These are phyloP conservation scores for Amphimallon solstitiale DNA, from an alignment of 2,888 invertebrate genomes.

Conservation along the genomic window DNA sequence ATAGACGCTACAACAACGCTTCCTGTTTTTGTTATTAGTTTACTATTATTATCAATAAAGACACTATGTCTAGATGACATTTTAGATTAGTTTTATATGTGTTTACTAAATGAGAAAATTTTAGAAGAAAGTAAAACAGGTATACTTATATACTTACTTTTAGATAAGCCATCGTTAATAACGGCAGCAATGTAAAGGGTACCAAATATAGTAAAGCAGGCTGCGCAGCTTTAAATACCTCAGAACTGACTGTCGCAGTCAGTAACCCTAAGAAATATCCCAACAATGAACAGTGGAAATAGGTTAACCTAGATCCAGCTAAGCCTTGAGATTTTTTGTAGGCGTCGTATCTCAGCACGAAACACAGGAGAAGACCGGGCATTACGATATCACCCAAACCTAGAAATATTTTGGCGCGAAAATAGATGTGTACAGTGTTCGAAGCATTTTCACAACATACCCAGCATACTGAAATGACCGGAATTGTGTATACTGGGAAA, in stretches of 20 bases:
- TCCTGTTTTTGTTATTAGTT: too few species aligned
- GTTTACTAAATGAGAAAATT: too few species aligned
- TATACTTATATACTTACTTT: slow-evolving; percentile 80
- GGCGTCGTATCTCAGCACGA: slow-evolving; percentile 96
- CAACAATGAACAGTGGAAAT: slow-evolving; percentile 98
- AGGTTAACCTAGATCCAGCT: slow-evolving; percentile 74
- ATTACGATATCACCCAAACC: slow-evolving; percentile 88
- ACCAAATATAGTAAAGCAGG: slow-evolving; percentile 97
- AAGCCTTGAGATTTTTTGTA: slow-evolving; percentile 89
- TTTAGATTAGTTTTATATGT: too few species aligned
- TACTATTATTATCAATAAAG: too few species aligned
- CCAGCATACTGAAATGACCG: slow-evolving; percentile 97
- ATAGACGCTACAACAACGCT: too few species aligned
- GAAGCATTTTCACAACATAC: slow-evolving; percentile 57
- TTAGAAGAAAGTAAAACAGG: too few species aligned
- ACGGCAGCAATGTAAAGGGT: slow-evolving; percentile 95
- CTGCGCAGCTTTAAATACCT: slow-evolving; percentile 98
- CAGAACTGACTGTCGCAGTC: slow-evolving; percentile 96
- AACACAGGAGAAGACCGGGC: slow-evolving; percentile 95
- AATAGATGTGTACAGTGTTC: neutral
- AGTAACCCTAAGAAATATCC: slow-evolving; percentile 95
- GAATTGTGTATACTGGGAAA: slow-evolving; percentile 97
- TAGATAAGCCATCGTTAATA: slow-evolving; percentile 97
- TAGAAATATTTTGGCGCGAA: slow-evolving; percentile 44
- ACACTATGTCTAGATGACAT: too few species aligned